A percentile compares a stretch with the other conserved stretches of the same genome.
These are phyloP conservation scores for Unio delphinus DNA, from an alignment of 2,888 invertebrate genomes.

Conservation along the genomic window DNA sequence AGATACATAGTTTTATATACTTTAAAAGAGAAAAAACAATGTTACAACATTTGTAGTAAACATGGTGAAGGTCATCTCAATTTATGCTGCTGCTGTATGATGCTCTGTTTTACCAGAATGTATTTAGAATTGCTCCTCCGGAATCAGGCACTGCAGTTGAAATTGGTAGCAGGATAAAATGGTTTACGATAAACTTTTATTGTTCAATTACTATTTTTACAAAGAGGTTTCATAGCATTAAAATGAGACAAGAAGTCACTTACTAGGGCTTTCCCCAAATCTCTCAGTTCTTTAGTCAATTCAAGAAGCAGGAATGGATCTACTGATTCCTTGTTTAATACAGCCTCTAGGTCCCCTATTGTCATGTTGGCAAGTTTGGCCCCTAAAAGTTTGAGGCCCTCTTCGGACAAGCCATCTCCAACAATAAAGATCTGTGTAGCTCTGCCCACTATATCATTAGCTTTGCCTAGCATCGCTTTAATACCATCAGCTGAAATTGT, in stretches of 20 bases:
- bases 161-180: no score
- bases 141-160: no score
- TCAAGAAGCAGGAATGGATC: conserved; percentile 40
- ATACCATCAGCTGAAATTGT: conserved; percentile 28
- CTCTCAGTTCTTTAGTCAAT: conserved; percentile 40
- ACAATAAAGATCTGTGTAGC: conserved; percentile 41
- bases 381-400: conserved; percentile 43
- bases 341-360: conserved; percentile 46
- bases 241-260: conserved; percentile 3
- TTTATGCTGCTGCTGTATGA: no score
- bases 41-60: no score
- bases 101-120: no score
- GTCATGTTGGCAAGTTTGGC: conserved; percentile 52
- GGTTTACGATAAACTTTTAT: no score
- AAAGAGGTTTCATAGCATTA: no score
- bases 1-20: no score
- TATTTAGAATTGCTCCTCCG: no score
- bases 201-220: no score
- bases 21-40: no score
- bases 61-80: no score
- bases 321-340: conserved; percentile 45
- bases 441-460: conserved; percentile 27
- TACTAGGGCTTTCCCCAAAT: conserved; percentile 47
- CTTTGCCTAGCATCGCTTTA: conserved; percentile 23
- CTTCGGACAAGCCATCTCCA: conserved; percentile 47